Evolutionary conservation across 2,797 vertebrate species (phyloP).

Genomic region (Molossus molossus): DNA sequence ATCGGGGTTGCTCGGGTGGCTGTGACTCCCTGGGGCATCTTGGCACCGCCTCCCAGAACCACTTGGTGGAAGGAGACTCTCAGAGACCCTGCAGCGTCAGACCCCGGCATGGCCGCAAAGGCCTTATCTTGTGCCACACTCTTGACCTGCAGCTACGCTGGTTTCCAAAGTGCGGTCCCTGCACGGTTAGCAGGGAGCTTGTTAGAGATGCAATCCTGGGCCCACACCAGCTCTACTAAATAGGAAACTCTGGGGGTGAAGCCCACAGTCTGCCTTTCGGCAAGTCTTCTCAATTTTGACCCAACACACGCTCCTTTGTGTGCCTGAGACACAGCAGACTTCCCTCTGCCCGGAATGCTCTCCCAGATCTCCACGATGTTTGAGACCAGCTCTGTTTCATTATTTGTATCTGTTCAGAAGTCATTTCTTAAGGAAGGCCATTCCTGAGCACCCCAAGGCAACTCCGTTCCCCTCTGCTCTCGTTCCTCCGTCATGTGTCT

Average conservation of each 20-base stretch:
- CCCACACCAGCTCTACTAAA: neutral
- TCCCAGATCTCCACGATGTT: neutral
- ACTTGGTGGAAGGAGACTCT: too few species aligned
- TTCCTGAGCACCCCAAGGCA: neutral
- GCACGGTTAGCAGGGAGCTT: neutral
- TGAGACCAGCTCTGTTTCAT: neutral
- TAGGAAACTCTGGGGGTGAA: neutral
- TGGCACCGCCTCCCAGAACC: too few species aligned
- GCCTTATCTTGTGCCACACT: neutral
- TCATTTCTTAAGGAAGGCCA: neutral
- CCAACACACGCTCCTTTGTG: neutral
- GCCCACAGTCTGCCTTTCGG: neutral
- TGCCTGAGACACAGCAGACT: neutral
- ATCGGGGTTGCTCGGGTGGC: too few species aligned
- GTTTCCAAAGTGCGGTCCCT: neutral
- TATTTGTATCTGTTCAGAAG: neutral
- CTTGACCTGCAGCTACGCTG: neutral
- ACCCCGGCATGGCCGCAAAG: neutral
- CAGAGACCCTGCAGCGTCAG: neutral
- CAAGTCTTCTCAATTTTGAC: neutral
- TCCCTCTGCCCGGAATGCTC: accelerated
- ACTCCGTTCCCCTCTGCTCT: neutral
- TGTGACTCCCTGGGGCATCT: too few species aligned
- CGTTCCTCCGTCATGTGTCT: neutral
- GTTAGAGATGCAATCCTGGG: neutral